phyloP scores from a whole-genome alignment of 2,797 vertebrate species.

The Octomys mimax region DNA sequence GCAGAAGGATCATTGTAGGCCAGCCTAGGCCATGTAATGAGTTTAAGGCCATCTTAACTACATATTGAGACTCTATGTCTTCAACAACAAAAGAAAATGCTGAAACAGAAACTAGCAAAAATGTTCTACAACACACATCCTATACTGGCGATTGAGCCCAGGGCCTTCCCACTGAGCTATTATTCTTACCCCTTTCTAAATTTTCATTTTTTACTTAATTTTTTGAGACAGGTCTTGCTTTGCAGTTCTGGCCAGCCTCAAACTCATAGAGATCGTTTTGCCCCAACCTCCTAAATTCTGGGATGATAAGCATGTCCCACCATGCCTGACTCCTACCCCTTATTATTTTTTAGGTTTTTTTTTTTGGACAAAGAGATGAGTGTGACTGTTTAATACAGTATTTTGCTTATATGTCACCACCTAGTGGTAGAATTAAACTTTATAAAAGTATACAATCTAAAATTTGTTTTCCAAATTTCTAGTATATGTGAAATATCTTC shows the following conservation, averaged over 20 bases:
- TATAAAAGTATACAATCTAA: constrained; percentile 28
- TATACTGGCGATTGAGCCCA: neutral
- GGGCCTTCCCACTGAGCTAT: neutral
- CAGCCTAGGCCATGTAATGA: too few species aligned
- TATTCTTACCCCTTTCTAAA: neutral
- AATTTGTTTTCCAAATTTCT: constrained; percentile 36
- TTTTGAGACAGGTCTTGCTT: neutral
- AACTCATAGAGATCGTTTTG: too few species aligned
- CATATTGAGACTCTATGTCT: neutral
- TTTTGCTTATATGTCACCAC: constrained; percentile 70
- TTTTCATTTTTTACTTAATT: neutral
- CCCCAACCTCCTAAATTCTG: neutral
- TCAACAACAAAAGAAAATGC: neutral
- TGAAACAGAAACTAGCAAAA: constrained; percentile 23
- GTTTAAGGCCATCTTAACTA: neutral
- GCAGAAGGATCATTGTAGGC: neutral
- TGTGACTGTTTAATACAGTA: neutral
- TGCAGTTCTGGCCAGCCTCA: neutral
- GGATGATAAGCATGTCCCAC: neutral
- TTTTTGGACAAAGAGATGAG: neutral
- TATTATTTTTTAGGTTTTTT: neutral
- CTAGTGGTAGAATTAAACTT: constrained; percentile 71
- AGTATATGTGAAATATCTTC: neutral
- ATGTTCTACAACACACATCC: neutral
- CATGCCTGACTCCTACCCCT: neutral